These are phyloP conservation scores for Formica exsecta DNA, from an alignment of 1,140 invertebrate species.

Conservation along the genomic window DNA sequence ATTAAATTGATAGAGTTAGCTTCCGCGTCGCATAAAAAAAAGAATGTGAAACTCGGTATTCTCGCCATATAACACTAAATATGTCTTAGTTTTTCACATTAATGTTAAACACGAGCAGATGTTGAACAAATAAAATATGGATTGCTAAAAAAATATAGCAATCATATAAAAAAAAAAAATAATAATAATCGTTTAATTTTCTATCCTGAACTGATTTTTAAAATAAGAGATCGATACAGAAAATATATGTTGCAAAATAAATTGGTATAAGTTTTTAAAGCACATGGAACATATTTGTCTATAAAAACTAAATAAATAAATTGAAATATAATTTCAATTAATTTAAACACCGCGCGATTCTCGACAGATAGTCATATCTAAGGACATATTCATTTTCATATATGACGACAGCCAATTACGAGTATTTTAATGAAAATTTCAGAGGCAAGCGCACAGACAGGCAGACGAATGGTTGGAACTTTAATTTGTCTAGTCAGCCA, in stretches of 20 bases:
- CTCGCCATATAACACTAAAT: slow-evolving; percentile 1
- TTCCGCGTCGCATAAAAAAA: slow-evolving; percentile 1
- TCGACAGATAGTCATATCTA: background rate
- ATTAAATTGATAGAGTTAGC: slow-evolving; percentile 45
- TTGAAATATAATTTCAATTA: background rate
- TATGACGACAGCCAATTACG: slow-evolving; percentile 9
- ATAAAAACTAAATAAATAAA: background rate
- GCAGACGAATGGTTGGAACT: slow-evolving; percentile 40
- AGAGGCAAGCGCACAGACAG: slow-evolving; percentile 16
- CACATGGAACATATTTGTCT: background rate
- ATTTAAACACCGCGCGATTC: background rate
- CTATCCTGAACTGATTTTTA: background rate
- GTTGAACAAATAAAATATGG: background rate
- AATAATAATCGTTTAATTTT: background rate
- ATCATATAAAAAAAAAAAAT: background rate
- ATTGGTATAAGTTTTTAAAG: background rate
- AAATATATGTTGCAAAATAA: background rate
- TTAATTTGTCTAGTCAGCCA: slow-evolving; percentile 59
- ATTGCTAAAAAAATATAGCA: background rate
- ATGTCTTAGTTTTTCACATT: background rate
- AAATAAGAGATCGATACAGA: background rate
- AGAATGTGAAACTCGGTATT: background rate
- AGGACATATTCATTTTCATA: slow-evolving; percentile 21
- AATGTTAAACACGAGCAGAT: background rate
- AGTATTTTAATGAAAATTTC: slow-evolving; percentile 40